A percentile compares a stretch with the other conserved stretches of the same genome.
These are phyloP conservation scores for Drosophila carrolli DNA, from an alignment of 1,140 invertebrate species.

Conservation along the genomic window DNA sequence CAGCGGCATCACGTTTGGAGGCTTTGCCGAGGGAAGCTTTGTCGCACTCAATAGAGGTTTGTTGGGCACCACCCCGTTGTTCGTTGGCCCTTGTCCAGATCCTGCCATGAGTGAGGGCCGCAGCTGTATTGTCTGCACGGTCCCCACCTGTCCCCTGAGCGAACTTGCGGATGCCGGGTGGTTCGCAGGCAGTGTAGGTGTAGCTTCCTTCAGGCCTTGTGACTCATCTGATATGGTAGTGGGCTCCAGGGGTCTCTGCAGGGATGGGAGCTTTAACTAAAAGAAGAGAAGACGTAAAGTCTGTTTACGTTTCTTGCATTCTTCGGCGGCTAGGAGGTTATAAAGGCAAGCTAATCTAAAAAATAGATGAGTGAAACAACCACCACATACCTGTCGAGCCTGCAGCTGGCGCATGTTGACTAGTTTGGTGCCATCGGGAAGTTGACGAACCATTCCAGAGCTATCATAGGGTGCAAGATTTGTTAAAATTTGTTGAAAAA, in stretches of 20 bases:
- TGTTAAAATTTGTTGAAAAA: neutral
- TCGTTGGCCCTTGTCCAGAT: conserved; percentile 21
- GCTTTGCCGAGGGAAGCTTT: conserved; percentile 30
- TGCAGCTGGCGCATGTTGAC: conserved; percentile 71
- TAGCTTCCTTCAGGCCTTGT: conserved; percentile 34
- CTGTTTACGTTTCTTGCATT: neutral
- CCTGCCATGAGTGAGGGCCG: conserved; percentile 45
- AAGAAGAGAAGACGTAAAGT: neutral
- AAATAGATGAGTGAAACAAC: neutral
- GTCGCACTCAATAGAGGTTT: conserved; percentile 26
- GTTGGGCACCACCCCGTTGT: conserved; percentile 38
- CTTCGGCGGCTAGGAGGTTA: neutral
- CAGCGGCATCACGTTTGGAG: conserved; percentile 69
- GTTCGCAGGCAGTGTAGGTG: conserved; percentile 7
- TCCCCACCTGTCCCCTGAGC: conserved; percentile 62
- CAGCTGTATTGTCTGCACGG: conserved; percentile 70
- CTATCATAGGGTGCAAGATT: conserved; percentile 5
- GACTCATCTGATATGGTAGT: conserved; percentile 38
- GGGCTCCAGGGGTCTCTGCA: conserved; percentile 22
- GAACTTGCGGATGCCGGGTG: conserved; percentile 39
- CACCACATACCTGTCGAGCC: conserved; percentile 57
- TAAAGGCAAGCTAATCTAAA: neutral
- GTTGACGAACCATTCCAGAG: conserved; percentile 69
- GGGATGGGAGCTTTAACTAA: conserved; percentile 56
- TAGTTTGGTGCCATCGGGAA: conserved; percentile 68